Percentiles rank a stretch among this genome's conserved stretches.
Conservation (phyloP, 2,113 vertebrate species). For the Lophius piscatorius region DNA sequence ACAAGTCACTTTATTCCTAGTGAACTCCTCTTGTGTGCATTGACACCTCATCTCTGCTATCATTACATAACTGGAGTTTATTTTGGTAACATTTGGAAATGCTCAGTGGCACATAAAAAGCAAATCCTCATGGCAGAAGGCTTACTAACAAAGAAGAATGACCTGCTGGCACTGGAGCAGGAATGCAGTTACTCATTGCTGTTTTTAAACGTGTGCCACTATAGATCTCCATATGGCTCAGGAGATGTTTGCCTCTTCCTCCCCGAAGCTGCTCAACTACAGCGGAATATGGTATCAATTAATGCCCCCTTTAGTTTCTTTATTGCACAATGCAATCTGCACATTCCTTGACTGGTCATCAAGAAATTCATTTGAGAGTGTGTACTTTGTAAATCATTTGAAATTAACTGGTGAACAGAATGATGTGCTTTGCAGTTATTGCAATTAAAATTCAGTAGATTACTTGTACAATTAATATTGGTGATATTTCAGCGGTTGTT, state of each 20-base stretch:
- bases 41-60: conserved; percentile 45
- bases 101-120: conserved; percentile 57
- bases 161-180: conserved; percentile 55
- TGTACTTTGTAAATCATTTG: conserved; percentile 40
- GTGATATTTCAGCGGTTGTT: background rate
- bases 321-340: conserved; percentile 70
- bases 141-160: conserved; percentile 47
- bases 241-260: conserved; percentile 59
- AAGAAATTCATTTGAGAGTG: conserved; percentile 50
- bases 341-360: conserved; percentile 60
- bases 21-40: conserved; percentile 16
- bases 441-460: conserved; percentile 19
- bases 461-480: conserved; percentile 2
- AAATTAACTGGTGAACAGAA: conserved; percentile 21
- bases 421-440: conserved; percentile 7
- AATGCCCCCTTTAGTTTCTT: conserved; percentile 70
- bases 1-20: conserved; percentile 28
- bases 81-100: conserved; percentile 70
- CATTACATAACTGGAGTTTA: conserved; percentile 54
- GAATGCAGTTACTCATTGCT: conserved; percentile 62
- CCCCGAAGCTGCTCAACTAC: conserved; percentile 54
- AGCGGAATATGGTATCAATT: conserved; percentile 76
- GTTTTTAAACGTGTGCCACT: conserved; percentile 66
- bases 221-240: conserved; percentile 66
- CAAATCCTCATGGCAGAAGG: conserved; percentile 38